A percentile compares a stretch with the other conserved stretches of the same genome.
Conservation (phyloP, 2,113 vertebrate species). For the Protomyctophum bolini region DNA sequence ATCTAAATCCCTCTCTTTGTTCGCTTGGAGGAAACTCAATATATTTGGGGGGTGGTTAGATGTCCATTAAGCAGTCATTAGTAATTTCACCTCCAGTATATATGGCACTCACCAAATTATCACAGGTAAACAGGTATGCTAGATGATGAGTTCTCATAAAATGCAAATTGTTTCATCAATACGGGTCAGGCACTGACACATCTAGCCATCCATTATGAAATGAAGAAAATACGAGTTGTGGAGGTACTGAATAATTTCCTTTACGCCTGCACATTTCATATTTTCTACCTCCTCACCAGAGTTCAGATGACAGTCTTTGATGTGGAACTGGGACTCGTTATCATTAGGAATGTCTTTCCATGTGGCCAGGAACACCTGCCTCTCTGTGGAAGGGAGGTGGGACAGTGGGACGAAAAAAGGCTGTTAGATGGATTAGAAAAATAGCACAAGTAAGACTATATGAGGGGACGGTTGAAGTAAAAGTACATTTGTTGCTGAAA, state of each 20-base stretch:
- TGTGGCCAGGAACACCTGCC: slow-evolving; percentile 94
- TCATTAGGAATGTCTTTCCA: slow-evolving; percentile 99
- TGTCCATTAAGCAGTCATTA: slow-evolving; percentile 62
- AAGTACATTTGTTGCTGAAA: slow-evolving; percentile 4
- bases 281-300: slow-evolving; percentile 79
- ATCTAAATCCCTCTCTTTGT: slow-evolving; percentile 36
- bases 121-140: slow-evolving; percentile 46
- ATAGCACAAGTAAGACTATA: not conserved
- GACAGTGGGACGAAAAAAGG: not conserved
- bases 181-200: slow-evolving; percentile 18
- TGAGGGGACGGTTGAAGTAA: not conserved
- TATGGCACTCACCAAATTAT: slow-evolving; percentile 47
- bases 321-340: slow-evolving; percentile 94
- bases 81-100: slow-evolving; percentile 49
- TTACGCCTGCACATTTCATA: not conserved
- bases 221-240: slow-evolving; percentile 7
- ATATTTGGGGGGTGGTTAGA: slow-evolving; percentile 23
- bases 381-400: slow-evolving; percentile 78
- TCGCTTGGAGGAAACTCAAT: slow-evolving; percentile 50
- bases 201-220: not conserved
- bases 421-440: not conserved
- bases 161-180: slow-evolving; percentile 47
- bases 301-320: slow-evolving; percentile 92
- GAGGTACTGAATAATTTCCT: not conserved
- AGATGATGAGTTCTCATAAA: slow-evolving; percentile 45